These are phyloP conservation scores for Silurus aristotelis DNA, from an alignment of 2,797 vertebrate species.

Conservation along the genomic window DNA sequence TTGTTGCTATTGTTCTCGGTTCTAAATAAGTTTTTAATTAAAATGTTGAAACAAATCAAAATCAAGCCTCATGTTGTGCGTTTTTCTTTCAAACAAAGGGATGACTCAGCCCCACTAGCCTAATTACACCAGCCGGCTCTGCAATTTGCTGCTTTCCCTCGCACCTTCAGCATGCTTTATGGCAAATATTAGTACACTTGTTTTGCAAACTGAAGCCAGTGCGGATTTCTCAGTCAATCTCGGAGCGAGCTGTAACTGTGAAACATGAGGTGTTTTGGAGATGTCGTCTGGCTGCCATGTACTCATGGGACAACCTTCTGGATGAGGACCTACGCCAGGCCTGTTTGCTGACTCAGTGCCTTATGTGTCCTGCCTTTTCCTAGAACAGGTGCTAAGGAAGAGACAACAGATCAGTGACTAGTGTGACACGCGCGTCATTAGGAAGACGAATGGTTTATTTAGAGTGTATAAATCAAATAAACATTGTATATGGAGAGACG, in stretches of 20 bases:
- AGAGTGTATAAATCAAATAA: slow-evolving; percentile 46
- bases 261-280: slow-evolving; percentile 50
- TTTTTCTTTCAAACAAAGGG: not conserved
- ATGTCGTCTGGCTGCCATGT: slow-evolving; percentile 39
- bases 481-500: slow-evolving; percentile 10
- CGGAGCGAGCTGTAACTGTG: slow-evolving; percentile 38
- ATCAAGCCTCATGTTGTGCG: not conserved
- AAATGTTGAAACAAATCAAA: too few relatives aligned
- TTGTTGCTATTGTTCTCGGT: not conserved
- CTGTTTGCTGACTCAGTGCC: slow-evolving; percentile 60
- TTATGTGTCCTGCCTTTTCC: slow-evolving; percentile 49
- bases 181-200: slow-evolving; percentile 12
- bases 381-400: slow-evolving; percentile 53
- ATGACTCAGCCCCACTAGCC: slow-evolving; percentile 2
- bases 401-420: slow-evolving; percentile 43
- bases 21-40: not conserved
- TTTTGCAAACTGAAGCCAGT: slow-evolving; percentile 5
- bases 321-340: slow-evolving; percentile 52
- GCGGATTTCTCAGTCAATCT: slow-evolving; percentile 11
- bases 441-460: slow-evolving; percentile 60
- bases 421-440: slow-evolving; percentile 53
- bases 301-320: slow-evolving; percentile 47
- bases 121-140: not conserved
- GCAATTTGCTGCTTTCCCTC: not conserved
- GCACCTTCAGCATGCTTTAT: slow-evolving; percentile 1